Evolutionary conservation across 2,797 vertebrate species (phyloP), one percentile per base, ranked within the genome.

Genomic region (Balearica regulorum): DNA sequence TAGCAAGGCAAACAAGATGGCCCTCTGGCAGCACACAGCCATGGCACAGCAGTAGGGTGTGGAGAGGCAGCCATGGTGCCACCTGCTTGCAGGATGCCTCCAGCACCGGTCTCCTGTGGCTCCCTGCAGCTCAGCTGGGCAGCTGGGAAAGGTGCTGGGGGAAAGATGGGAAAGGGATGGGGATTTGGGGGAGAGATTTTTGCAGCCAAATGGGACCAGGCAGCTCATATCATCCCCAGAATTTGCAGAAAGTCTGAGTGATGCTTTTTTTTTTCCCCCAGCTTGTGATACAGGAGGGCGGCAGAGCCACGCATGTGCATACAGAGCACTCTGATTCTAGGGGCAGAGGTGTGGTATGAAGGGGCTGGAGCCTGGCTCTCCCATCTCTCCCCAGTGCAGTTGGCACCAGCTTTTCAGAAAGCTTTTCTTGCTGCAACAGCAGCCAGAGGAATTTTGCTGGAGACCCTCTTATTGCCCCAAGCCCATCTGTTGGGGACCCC

Each of bases 41-140:
- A 25, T 2, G 4, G 9, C 2, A 1, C 1, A 8, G 61, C 57
- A 43, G 53, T 26, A 71, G 29, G 25, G 20, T 12, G 9, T 1
- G 2, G 39, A 66, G 39, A 62, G 22, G 18, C 6, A 20, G 22
- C 57, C 8, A 2, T 2, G 1, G 8, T 73, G 39, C n/a, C 69
- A 46, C 43, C 12, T 49, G 44, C n/a, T 60, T 6, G 0, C 25
- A 54, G n/a, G 35, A 24, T 58, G 14, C 33, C 49, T 58, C 35
- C 3, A 5, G 16, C 20, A 58, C 20, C 1, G 0, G 6, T 31
- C 5, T 29, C 14, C 13, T 1, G 0, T 51, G 21, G 2, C 39
- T 46, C 25, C 43, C 20, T 33, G 18, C 3, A 2, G 8, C 20
- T 39, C 8, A 3, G 12, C 19, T 75, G 16, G n/a, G 22, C 60